Conservation (phyloP, 1,140 invertebrate species). For the Drosophila tropicalis region DNA sequence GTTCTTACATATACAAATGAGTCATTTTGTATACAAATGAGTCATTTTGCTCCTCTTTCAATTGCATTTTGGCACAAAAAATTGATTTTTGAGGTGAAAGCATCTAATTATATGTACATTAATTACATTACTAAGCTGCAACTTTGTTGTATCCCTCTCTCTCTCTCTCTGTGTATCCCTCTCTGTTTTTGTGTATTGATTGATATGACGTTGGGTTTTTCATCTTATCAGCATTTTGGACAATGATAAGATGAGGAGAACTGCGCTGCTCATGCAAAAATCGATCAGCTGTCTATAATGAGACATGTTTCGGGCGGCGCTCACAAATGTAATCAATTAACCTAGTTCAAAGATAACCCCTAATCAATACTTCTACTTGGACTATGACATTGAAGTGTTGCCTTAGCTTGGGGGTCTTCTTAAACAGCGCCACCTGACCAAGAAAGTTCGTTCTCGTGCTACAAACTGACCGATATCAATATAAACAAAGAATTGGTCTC, state of each 20-base stretch:
- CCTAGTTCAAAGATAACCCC: constrained; percentile 51
- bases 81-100: neutral
- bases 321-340: constrained; percentile 68
- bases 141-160: constrained; percentile 2
- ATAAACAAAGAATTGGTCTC: neutral
- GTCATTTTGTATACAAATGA: neutral
- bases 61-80: neutral
- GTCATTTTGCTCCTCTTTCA: neutral
- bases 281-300: constrained; percentile 77
- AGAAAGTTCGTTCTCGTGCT: constrained; percentile 1
- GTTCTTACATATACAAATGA: constrained; percentile 12
- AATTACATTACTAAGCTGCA: neutral
- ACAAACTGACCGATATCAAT: neutral
- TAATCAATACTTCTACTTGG: constrained; percentile 50
- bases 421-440: neutral
- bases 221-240: constrained; percentile 4
- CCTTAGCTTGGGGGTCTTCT: neutral
- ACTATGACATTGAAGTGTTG: constrained; percentile 1
- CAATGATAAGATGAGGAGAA: constrained; percentile 24
- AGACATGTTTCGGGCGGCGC: constrained; percentile 35
- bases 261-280: constrained; percentile 58
- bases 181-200: neutral
- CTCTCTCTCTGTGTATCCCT: too few relatives aligned
- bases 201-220: constrained; percentile 1
- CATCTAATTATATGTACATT: neutral